Evolutionary conservation across 2,113 vertebrate species (phyloP).

Genomic region (Hiodon tergisus): DNA sequence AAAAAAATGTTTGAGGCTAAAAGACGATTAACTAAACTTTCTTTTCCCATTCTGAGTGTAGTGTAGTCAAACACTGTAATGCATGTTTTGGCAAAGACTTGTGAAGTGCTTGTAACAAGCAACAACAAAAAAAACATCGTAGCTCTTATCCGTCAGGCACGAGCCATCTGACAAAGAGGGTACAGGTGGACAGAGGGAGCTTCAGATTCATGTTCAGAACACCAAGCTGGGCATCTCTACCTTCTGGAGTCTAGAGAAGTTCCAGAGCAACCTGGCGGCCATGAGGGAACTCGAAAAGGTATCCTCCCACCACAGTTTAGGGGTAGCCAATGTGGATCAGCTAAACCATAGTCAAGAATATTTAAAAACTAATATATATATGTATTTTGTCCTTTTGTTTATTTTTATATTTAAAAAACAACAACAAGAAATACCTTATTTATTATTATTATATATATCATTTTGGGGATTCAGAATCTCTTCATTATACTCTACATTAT

Average conservation of each 20-base stretch:
- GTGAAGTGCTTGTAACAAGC: not conserved
- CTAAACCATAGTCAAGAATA: not conserved
- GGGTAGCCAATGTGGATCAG: not conserved
- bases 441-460: not conserved
- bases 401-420: not conserved
- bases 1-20: not conserved
- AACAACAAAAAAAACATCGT: not conserved
- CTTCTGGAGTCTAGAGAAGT: constrained; percentile 88
- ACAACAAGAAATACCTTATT: no score
- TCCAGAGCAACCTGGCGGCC: constrained; percentile 81
- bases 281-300: constrained; percentile 92
- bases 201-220: constrained; percentile 81
- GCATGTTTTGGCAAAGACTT: not conserved
- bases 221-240: constrained; percentile 79
- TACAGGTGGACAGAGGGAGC: constrained; percentile 31
- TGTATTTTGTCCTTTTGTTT: not conserved
- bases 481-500: not conserved
- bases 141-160: constrained; percentile 57
- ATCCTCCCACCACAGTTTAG: not conserved
- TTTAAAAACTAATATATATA: no score
- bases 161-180: constrained; percentile 55
- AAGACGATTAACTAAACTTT: no score
- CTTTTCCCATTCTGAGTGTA: no score
- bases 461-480: not conserved
- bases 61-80: not conserved